Base-by-base conservation (phyloP, 2,113 vertebrate genomes). In the Bufo gargarizans region DNA sequence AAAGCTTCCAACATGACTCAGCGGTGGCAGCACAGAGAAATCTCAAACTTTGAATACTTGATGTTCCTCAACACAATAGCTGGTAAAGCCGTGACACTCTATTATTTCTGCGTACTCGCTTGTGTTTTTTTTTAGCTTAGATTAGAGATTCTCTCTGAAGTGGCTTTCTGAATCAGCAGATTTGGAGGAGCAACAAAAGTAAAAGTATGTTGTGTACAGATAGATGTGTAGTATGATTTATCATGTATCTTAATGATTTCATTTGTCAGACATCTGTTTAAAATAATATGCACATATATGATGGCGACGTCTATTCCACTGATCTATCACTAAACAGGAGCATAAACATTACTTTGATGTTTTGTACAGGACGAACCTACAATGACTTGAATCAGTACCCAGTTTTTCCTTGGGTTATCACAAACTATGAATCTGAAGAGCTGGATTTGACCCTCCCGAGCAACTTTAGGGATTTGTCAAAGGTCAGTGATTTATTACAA, bases 371-470 rank as follows among this genome's bases (percentile, higher is more conserved):
- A 77, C 97, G 98, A 76, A 97, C 96, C 72, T 99, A 93, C 87
- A 99, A 97, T 87, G 98, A 99, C 92, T 95, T 99, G 87, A 99
- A 98, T 93, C 98, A 99, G 93, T 99, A 99, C 89, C 98, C 98
- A 0, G 97, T 99, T 90, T 99, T 99, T 93, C 98, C 98, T 4
- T 99, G 98, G 98, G 96, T 99, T 86, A 97, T 99, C 93, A 99
- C 97, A 91, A 99, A 99, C 94, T 99, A 99, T 82, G 98, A 99
- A 78, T 97, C 97, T 4, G 96, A 96, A 88, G 97, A 98, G 83
- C 90, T 99, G 92, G 98, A 99, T 93, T 96, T 99, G 89, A 99
- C 97, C 16, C 94, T 99, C 91, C 98, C 98, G 67, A 99, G 97
- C 95, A 99, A 99, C 95, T 99, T 97, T 94, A 96, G 98, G 94